Percentiles rank a stretch among this genome's conserved stretches.
phyloP scores from a whole-genome alignment of 2,113 vertebrate genomes.

The Corythoichthys intestinalis region DNA sequence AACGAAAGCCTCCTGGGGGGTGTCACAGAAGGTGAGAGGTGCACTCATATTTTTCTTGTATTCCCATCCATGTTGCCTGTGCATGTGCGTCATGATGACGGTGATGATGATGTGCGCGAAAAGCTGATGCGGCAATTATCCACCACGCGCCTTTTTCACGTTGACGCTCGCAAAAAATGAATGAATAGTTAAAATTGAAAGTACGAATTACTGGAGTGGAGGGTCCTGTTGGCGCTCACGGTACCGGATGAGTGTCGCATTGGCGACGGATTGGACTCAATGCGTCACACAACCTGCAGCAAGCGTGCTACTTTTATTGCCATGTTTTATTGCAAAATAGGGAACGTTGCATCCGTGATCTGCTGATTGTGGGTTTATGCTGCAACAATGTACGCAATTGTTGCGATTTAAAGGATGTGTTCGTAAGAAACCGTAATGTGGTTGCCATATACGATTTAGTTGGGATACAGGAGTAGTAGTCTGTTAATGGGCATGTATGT shows the following conservation, averaged over 20 bases:
- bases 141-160: neutral
- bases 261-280: slow-evolving; percentile 60
- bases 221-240: slow-evolving; percentile 4
- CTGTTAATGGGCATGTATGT: neutral
- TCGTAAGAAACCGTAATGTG: neutral
- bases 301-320: neutral
- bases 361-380: neutral
- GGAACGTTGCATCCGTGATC: neutral
- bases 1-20: slow-evolving; percentile 67
- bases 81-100: slow-evolving; percentile 15
- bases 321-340: neutral
- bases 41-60: neutral
- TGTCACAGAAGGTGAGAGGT: slow-evolving; percentile 60
- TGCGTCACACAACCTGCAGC: slow-evolving; percentile 52
- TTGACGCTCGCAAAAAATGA: neutral
- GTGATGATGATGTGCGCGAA: slow-evolving; percentile 17
- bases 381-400: neutral
- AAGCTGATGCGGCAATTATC: slow-evolving; percentile 57
- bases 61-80: slow-evolving; percentile 1
- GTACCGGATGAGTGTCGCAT: slow-evolving; percentile 68
- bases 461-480: neutral
- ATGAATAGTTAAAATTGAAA: neutral
- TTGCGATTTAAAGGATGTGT: neutral
- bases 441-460: neutral
- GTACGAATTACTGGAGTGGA: neutral